Evolutionary conservation across 2,797 vertebrate genomes (phyloP), one percentile per base, ranked within the genome.

Genomic region (Danio choprae): DNA sequence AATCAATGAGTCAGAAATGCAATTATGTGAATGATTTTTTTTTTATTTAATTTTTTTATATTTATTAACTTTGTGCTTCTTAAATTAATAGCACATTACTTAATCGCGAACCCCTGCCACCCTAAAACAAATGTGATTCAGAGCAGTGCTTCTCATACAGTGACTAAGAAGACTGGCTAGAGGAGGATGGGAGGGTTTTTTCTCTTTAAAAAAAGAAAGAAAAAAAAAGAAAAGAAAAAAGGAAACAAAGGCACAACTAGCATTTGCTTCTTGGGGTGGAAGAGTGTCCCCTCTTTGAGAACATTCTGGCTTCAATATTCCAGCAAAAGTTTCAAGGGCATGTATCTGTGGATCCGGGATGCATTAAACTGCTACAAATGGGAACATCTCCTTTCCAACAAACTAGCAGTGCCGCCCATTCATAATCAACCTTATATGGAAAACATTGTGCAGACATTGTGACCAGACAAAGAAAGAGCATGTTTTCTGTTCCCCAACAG

Each of bases 61-160:
- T 77, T 58, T 77, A 77, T 93, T 87, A 91, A 91, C 90, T 88
- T 91, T 94, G 93, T 94, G 93, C 93, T 93, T 86, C 46, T 64
- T 92, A 91, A 92, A 87, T 92, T 90, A 91, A 89, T 82, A 93
- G 94, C 94, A 94, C 92, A 93, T 85, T 84, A 82, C 62, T 65
- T 87, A 84, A 83, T 92, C 91, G 82, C 85, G 85, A 92, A 90
- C 90, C 90, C 91, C 91, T 90, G 85, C 84, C 92, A 93, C 91
- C 92, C 85, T 88, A 89, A 87, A 81, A 87, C 84, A 74, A 88
- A 89, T 58, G 88, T 89, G 89, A 89, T 88, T 83, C 81, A 92
- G 85, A 86, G 89, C 88, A 92, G 86, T 90, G 88, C 85, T 89
- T 90, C 82, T 86, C 83, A 85, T 83, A 83, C 78, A 69, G 87